Evolutionary conservation across 2,888 invertebrate genomes (phyloP).

Genomic region (Limnephilus rhombicus): DNA sequence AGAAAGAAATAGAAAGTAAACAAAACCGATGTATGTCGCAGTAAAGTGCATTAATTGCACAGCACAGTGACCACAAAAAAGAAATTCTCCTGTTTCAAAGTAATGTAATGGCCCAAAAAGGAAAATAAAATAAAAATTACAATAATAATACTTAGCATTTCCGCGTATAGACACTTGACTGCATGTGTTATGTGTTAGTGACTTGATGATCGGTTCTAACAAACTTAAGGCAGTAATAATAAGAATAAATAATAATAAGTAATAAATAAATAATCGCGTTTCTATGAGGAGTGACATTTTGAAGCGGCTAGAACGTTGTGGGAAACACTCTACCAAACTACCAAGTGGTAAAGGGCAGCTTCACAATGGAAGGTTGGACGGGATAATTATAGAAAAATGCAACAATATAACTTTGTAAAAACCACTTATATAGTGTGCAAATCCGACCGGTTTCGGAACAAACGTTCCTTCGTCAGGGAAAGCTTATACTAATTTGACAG

Average conservation of each 20-base stretch:
- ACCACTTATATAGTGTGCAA: too few species aligned
- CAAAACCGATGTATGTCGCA: neutral
- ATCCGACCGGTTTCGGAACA: too few species aligned
- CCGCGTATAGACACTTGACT: neutral
- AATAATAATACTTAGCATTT: neutral
- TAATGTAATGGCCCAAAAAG: neutral
- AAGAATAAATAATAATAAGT: neutral
- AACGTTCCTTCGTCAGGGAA: too few species aligned
- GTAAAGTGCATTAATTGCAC: neutral
- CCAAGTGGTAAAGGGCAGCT: neutral
- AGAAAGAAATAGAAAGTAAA: neutral
- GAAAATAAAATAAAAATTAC: neutral
- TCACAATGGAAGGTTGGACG: neutral
- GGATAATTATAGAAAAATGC: too few species aligned
- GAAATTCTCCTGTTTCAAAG: neutral
- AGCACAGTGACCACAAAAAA: neutral
- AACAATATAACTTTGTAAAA: too few species aligned
- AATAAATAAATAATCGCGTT: neutral
- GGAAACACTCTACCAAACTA: conserved; percentile 1
- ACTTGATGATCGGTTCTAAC: neutral
- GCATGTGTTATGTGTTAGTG: neutral
- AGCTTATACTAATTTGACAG: too few species aligned
- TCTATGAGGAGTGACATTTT: neutral
- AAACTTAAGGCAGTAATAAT: neutral
- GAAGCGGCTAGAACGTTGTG: conserved; percentile 31